Base-by-base conservation (phyloP, 2,113 vertebrate species). In the Xenopus borealis region DNA sequence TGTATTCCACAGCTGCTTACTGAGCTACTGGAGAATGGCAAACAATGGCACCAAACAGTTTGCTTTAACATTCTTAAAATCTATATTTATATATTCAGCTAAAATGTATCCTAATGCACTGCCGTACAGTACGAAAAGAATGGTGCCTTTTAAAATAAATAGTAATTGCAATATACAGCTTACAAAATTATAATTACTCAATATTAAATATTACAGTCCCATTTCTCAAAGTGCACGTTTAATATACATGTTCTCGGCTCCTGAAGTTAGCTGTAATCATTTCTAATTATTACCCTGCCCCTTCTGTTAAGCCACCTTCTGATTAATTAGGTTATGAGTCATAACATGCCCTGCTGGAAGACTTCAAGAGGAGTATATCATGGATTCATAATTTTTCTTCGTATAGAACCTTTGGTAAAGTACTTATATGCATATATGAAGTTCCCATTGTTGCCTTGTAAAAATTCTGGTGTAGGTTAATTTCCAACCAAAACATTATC, bases 271-370 rank as follows among this genome's bases (percentile, higher is more conserved):
- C 78, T 75, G 8, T 62, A 80, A 62, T 2, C 75, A 52, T 19
- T 40, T 77, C 66, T 83, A 80, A 80, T 82, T 86, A 80, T 78
- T 67, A 40, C 62, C n/a, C 79, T 50, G 73, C 30, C 62, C 16
- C 69, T 66, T 81, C 82, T 72, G 16, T 72, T 79, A 79, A 70
- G 57, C 71, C 33, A 78, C 14, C 65, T 83, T 58, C 58, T 79
- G 18, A 52, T 68, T 69, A 71, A 78, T 78, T 84, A 79, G 61
- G 40, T 7, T 40, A 40, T 84, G 80, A 85, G 64, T 83, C 78
- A 81, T 19, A 67, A n/a, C 12, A 81, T 44, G 12, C 11, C 61
- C n/a, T 58, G 23, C n/a, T 57, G 71, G 78, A 71, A 66, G 18
- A 45, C 3, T 50, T 12, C 47, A 50, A 50, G 47, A 50, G 14